Evolutionary conservation across 1,140 invertebrate species (phyloP), one percentile per base, ranked within the genome.

Genomic region (Pantala flavescens): DNA sequence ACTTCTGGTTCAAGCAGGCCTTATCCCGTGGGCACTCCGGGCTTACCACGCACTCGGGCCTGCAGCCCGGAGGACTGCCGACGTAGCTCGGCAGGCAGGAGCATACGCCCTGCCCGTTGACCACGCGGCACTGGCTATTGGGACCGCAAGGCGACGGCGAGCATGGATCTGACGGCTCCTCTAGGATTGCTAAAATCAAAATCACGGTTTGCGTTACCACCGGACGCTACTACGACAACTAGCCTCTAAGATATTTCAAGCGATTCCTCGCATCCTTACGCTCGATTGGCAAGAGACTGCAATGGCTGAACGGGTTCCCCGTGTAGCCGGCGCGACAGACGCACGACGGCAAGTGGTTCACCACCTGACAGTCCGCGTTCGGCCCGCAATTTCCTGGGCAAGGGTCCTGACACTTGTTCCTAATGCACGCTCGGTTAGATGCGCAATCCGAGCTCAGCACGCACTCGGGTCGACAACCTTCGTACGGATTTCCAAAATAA

Each of bases 401-500:
- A 70, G 89, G 89, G 81, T 90, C 87, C 80, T 84, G 82, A 79
- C 89, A 90, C 82, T 87, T 88, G 70, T 86, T 85, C 80, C 84
- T 83, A 75, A 87, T 84, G 78, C 88, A 89, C 43, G 88, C 84
- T 81, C 83, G 83, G 78, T 88, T 85, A 21, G 85, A 84, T 36
- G 85, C 80, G 81, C 89, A 90, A 77, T 90, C 89, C 0, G 87
- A 87, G 78, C 88, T 88, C 28, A 88, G 81, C 9, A 85, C 83
- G 79, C 88, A 89, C 82, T 89, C 88, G 9, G 88, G 89, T 77
- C 87, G 80, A 79, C 90, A 91, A 74, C 86, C 87, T 79, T 85
- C 85, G 76, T 90, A 91, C 10, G 90, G 90, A 84, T 92, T 90
- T 63, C 91, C 91, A 74, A 89, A 87, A 77, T 89, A 91, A 43